Evolutionary conservation across 1,140 invertebrate genomes (phyloP), one percentile per base, ranked within the genome.

Genomic region (Euborellia annulipes): DNA sequence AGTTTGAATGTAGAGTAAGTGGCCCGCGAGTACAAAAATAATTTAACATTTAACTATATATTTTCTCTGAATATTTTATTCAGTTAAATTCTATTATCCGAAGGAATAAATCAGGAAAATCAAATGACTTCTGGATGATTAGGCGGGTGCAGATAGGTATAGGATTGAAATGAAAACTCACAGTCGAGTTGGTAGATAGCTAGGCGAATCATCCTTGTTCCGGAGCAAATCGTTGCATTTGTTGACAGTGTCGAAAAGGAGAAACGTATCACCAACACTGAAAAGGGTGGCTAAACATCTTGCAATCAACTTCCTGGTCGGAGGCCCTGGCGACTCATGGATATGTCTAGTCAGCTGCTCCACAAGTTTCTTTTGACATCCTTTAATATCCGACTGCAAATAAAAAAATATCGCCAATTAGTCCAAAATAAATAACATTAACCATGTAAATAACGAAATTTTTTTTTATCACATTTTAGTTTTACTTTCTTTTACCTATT

Each of bases 161-260:
- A 17, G 4, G 36, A 17, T 38, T 4, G 14, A n/a, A 39, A 9
- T n/a, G 23, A 20, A n/a, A 49, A 80, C 82, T 88, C 74, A 97
- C 91, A 98, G 66, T 71, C 88, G 85, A 14, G 88, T 91, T 16
- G 89, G 82, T 41, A 95, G 67, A 62, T 88, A 91, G 54, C 86
- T 90, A 1, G 91, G 88, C 3, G 91, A 95, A 61, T 98, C 94
- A 72, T 98, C 94, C 60, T 92, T 95, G 53, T 89, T 91, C 65
- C 90, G 93, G 14, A 98, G 71, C 52, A 95, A 85, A 61, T 98
- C 94, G 71, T 97, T 98, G 67, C 93, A 98, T 53, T 89, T 88
- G 63, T 98, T 97, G 38, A 98, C 90, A 3, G 92, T 95, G 54
- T 96, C 88, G 67, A 98, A 98, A 1, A 98, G 73, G 45, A 92